phyloP scores from a whole-genome alignment of 2,888 invertebrate genomes.

The Girardia tigrina region DNA sequence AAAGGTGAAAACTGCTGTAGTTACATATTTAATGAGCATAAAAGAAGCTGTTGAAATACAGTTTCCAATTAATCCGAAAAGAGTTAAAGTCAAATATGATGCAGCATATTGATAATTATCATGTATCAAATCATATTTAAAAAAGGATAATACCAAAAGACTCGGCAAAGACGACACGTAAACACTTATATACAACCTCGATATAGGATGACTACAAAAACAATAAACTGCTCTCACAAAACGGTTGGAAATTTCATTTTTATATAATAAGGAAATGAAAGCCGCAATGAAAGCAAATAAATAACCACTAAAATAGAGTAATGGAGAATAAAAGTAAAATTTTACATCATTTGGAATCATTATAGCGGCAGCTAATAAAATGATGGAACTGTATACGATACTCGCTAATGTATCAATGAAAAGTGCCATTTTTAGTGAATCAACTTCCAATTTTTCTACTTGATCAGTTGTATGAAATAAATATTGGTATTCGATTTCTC shows the following conservation, averaged over 20 bases:
- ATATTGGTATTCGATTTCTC: slow-evolving; percentile 30
- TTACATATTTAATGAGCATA: background rate
- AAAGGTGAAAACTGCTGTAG: background rate
- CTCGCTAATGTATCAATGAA: slow-evolving; percentile 1
- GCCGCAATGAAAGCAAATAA: background rate
- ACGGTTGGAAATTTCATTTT: background rate
- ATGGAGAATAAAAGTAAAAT: background rate
- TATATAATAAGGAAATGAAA: background rate
- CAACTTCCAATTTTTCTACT: background rate
- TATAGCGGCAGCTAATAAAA: background rate
- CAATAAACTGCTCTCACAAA: background rate
- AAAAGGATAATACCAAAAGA: background rate
- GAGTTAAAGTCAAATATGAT: background rate
- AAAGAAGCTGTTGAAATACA: background rate
- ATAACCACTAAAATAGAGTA: background rate
- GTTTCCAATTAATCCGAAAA: background rate
- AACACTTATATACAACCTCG: background rate
- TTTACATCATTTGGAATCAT: background rate
- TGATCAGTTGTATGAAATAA: background rate
- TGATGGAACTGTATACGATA: background rate
- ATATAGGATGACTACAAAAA: slow-evolving; percentile 3
- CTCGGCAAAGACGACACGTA: background rate
- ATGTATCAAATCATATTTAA: background rate
- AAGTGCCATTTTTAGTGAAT: slow-evolving; percentile 14
- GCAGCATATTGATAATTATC: background rate